Percentiles rank a stretch among this genome's conserved stretches.
phyloP scores from a whole-genome alignment of 1,140 invertebrate genomes.

The Lerema accius region DNA sequence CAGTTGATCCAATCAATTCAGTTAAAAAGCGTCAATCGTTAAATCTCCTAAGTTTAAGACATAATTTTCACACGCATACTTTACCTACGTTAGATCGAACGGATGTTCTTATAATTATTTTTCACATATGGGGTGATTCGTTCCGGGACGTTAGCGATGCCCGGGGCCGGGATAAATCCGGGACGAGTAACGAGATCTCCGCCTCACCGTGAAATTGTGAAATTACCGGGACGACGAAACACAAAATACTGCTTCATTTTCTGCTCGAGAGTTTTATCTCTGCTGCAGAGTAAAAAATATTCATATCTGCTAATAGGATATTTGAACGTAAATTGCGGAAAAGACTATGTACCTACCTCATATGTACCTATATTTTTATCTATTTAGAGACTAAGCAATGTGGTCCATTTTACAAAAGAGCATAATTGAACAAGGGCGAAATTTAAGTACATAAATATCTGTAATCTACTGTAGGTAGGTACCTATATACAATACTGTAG shows the following conservation, averaged over 20 bases:
- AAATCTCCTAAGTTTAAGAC: slow-evolving; percentile 1
- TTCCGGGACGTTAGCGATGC: slow-evolving; percentile 72
- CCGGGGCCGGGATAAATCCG: slow-evolving; percentile 62
- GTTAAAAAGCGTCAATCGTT: no score
- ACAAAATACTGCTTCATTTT: slow-evolving; percentile 34
- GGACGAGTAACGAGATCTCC: slow-evolving; percentile 72
- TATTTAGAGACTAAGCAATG: no score
- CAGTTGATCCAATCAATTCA: no score
- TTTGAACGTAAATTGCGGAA: background rate
- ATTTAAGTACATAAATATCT: no score
- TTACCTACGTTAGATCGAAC: slow-evolving; percentile 40
- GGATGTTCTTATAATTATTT: slow-evolving; percentile 76
- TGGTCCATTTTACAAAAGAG: no score
- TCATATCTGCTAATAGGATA: slow-evolving; percentile 3
- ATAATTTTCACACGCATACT: slow-evolving; percentile 64
- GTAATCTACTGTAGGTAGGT: no score
- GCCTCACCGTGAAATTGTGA: slow-evolving; percentile 78
- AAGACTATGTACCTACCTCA: no score
- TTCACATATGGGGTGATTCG: slow-evolving; percentile 72
- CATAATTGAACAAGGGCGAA: no score
- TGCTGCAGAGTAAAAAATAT: slow-evolving; percentile 9
- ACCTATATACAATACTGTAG: no score
- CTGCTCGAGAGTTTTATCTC: slow-evolving; percentile 28
- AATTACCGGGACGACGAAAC: slow-evolving; percentile 61
- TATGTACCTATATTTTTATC: no score